phyloP scores from a whole-genome alignment of 1,140 invertebrate genomes.

The Microvelia longipes region DNA sequence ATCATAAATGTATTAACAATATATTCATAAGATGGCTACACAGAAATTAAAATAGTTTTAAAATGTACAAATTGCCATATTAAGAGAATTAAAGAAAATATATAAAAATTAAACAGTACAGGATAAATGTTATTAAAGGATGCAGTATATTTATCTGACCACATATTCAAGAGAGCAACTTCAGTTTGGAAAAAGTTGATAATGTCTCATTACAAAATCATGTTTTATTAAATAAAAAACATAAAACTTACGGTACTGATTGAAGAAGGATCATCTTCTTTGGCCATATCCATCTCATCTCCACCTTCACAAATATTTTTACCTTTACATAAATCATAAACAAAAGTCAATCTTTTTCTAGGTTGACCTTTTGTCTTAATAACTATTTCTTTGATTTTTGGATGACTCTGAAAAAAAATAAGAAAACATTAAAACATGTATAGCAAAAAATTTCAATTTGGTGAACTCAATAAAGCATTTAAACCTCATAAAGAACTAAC shows the following conservation, averaged over 20 bases:
- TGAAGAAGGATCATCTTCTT: constrained; percentile 36
- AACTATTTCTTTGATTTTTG: constrained; percentile 94
- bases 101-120: too few relatives aligned
- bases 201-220: background rate
- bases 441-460: background rate
- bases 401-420: constrained; percentile 52
- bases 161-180: too few relatives aligned
- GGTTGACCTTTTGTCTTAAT: constrained; percentile 95
- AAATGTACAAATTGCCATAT: too few relatives aligned
- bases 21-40: too few relatives aligned
- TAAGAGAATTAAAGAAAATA: too few relatives aligned
- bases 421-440: background rate
- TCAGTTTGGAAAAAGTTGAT: background rate
- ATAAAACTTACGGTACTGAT: constrained; percentile 5
- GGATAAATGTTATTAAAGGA: too few relatives aligned
- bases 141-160: too few relatives aligned
- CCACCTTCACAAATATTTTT: constrained; percentile 98
- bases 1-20: too few relatives aligned
- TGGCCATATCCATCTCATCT: constrained; percentile 86
- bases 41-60: too few relatives aligned
- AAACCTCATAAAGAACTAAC: background rate
- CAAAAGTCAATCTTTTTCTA: constrained; percentile 78
- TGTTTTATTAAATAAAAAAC: background rate
- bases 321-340: constrained; percentile 96
- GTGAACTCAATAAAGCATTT: background rate